A percentile compares a stretch with the other conserved stretches of the same genome.
Conservation (phyloP, 1,140 invertebrate species). For the Cecropterus lyciades region DNA sequence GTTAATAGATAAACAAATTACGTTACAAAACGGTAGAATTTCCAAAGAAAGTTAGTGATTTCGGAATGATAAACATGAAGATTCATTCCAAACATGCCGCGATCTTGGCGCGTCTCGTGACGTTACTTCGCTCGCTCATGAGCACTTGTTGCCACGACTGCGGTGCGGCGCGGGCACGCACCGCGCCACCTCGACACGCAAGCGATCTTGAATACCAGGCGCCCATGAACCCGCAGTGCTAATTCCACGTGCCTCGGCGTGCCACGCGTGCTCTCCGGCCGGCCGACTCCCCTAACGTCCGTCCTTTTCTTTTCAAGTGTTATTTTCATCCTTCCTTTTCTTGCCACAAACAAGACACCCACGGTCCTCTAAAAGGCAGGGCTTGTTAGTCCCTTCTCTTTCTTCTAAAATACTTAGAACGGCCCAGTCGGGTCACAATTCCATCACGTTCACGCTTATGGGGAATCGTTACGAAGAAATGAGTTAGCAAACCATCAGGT, state of each 20-base stretch:
- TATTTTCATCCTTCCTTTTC: slow-evolving; percentile 45
- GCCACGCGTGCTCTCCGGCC: slow-evolving; percentile 17
- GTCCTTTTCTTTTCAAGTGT: slow-evolving; percentile 31
- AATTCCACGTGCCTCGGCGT: slow-evolving; percentile 42
- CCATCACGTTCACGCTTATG: slow-evolving; percentile 7
- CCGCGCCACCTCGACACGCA: slow-evolving; percentile 80
- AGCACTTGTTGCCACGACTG: slow-evolving; percentile 17
- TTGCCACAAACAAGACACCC: slow-evolving; percentile 36
- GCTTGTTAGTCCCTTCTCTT: slow-evolving; percentile 39
- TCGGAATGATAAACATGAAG: not conserved
- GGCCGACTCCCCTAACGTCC: slow-evolving; percentile 5
- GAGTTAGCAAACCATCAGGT: slow-evolving; percentile 7
- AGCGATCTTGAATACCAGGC: slow-evolving; percentile 77
- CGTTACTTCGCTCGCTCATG: slow-evolving; percentile 6
- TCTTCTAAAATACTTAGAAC: slow-evolving; percentile 34
- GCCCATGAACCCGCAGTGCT: slow-evolving; percentile 50
- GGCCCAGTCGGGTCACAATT: not conserved
- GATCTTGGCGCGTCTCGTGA: slow-evolving; percentile 15
- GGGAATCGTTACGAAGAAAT: not conserved
- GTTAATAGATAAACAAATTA: no score
- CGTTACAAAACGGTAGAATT: not conserved
- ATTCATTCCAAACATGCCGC: not conserved
- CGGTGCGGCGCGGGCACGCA: slow-evolving; percentile 33
- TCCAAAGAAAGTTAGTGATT: not conserved
- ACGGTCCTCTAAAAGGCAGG: slow-evolving; percentile 17